Base-by-base conservation (phyloP, 2,113 vertebrate genomes). In the Phalacrocorax brasilianus region DNA sequence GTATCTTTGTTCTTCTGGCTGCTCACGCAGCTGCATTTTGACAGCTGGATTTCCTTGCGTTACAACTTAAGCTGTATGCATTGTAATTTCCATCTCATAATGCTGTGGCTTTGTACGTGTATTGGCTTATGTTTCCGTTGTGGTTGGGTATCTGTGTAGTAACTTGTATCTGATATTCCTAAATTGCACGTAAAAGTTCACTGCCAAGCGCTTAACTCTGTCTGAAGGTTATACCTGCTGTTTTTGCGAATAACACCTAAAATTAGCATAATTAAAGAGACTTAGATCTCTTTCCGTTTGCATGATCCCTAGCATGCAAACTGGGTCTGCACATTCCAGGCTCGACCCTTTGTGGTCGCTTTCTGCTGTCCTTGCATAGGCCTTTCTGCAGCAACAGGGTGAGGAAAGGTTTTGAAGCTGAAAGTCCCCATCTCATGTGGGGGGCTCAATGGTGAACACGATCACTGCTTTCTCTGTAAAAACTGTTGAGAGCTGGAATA, bases 271-370 rank as follows among this genome's bases (percentile, higher is more conserved):
- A 30, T 45, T 38, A 21, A n/a, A 81, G 53, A 59, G 8, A 23
- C 52, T 50, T 10, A 47, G 22, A 14, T 44, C 28, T 27, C 13
- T 47, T 81, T 20, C 40, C 5, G 4, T 35, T 76, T 59, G 32
- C 23, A 2, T 7, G 12, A 72, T 77, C 30, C 35, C 17, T 52
- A 15, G 22, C 14, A 2, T 21, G 16, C 23, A 22, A 5, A 53
- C 28, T 35, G 67, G 6, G 14, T 40, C 0, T 1, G 14, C 5
- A 1, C 19, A 75, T 80, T 33, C 20, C 70, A 66, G 42, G 9
- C 38, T 21, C 0, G 2, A 17, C 14, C n/a, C 4, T 65, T 67
- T 32, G 27, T 8, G 18, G 32, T 59, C 3, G 1, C n/a, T 62
- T 61, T 70, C 45, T 70, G 67, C 40, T 45, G 16, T 21, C 56